Conservation (phyloP, 2,113 vertebrate genomes). For the Pachycephala philippinensis region DNA sequence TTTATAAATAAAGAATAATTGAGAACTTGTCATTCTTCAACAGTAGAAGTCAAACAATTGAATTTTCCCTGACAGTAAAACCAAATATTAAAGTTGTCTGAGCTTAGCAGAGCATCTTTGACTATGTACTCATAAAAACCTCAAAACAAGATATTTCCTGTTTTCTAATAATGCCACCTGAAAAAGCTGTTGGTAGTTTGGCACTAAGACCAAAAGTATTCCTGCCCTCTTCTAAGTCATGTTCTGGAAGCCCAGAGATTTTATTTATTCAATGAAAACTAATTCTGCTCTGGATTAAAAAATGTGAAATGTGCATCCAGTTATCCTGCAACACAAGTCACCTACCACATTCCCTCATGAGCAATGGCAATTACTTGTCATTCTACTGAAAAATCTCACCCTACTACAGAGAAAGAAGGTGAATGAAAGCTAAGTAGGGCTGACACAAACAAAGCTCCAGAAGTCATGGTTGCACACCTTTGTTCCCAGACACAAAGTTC, state of each 20-base stretch:
- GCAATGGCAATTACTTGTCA: neutral
- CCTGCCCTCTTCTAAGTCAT: neutral
- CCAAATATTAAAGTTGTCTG: neutral
- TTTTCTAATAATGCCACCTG: neutral
- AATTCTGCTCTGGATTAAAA: neutral
- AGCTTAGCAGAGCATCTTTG: neutral
- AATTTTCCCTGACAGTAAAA: neutral
- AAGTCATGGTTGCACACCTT: neutral
- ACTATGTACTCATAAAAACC: neutral
- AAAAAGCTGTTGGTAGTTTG: neutral
- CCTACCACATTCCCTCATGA: neutral
- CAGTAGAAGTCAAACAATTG: neutral
- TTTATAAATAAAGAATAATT: constrained; percentile 18
- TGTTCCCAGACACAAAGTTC: neutral
- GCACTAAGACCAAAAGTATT: neutral
- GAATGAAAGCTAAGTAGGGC: neutral
- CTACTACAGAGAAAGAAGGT: neutral
- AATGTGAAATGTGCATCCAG: neutral
- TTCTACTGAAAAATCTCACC: neutral
- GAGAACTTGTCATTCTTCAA: neutral
- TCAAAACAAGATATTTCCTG: neutral
- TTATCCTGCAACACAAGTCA: neutral
- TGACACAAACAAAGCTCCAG: neutral
- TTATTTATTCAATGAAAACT: neutral
- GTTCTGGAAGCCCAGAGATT: neutral